phyloP scores from a whole-genome alignment of 2,888 invertebrate genomes.

The Rhagonycha fulva region DNA sequence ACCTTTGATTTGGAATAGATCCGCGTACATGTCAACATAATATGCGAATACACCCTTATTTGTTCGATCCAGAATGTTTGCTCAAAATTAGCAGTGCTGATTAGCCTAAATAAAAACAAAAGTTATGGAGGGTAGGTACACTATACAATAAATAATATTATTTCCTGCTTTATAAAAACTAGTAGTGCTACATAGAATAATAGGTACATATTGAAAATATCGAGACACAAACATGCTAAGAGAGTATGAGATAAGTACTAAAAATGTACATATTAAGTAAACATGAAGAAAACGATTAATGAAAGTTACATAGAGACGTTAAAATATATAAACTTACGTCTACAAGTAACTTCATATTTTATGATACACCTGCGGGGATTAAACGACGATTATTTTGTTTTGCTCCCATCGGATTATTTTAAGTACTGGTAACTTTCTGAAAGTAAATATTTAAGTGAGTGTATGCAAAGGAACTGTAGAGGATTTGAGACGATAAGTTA shows the following conservation, averaged over 20 bases:
- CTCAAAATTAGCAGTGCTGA: not conserved
- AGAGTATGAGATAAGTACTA: not conserved
- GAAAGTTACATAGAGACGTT: conserved; percentile 19
- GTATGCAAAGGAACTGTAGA: conserved; percentile 32
- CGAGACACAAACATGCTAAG: not conserved
- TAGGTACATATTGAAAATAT: not conserved
- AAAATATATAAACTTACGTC: conserved; percentile 17
- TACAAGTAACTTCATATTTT: conserved; percentile 46
- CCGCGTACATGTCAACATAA: not conserved
- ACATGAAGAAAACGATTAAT: conserved; percentile 16
- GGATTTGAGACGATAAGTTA: conserved; percentile 32
- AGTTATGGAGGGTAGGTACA: not conserved
- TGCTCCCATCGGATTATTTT: conserved; percentile 47
- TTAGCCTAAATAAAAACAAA: not conserved
- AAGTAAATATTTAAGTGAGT: conserved; percentile 51
- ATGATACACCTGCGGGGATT: conserved; percentile 48
- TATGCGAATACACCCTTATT: not conserved
- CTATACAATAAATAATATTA: not conserved
- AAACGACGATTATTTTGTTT: conserved; percentile 49
- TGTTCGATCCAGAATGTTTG: not conserved
- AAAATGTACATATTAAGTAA: not conserved
- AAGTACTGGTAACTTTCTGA: conserved; percentile 47
- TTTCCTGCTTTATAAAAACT: not conserved
- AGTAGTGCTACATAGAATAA: not conserved
- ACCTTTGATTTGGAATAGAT: not conserved